These are phyloP conservation scores for Hirudo medicinalis DNA, from an alignment of 1,140 invertebrate genomes.

Conservation along the genomic window DNA sequence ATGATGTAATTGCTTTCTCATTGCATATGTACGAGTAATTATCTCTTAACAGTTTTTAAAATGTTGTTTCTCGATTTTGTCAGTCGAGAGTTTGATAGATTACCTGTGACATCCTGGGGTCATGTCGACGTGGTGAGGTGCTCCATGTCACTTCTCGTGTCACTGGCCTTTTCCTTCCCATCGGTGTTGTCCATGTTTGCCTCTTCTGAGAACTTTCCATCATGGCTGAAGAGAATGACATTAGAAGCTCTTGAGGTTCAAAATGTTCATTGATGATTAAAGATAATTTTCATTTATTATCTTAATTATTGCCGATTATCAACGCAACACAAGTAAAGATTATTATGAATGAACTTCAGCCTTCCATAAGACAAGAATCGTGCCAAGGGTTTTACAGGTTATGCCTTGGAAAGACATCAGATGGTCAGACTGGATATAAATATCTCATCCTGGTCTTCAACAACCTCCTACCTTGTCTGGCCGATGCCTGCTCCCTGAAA, in stretches of 20 bases:
- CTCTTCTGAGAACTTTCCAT: slow-evolving; percentile 55
- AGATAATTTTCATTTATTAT: too few species aligned
- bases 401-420: slow-evolving; percentile 57
- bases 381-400: slow-evolving; percentile 73
- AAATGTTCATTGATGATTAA: not conserved
- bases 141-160: slow-evolving; percentile 64
- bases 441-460: slow-evolving; percentile 63
- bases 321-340: too few species aligned
- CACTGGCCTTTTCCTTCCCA: slow-evolving; percentile 60
- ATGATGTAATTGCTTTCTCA: too few species aligned
- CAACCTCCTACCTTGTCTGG: slow-evolving; percentile 62
- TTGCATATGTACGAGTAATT: too few species aligned
- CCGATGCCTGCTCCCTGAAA: slow-evolving; percentile 68
- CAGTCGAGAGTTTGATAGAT: slow-evolving; percentile 11
- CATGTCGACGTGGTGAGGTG: slow-evolving; percentile 67
- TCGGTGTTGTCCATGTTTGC: slow-evolving; percentile 47
- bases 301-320: too few species aligned
- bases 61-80: not conserved
- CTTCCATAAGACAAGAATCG: slow-evolving; percentile 68
- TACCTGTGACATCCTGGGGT: slow-evolving; percentile 52
- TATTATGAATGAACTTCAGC: slow-evolving; percentile 33
- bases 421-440: slow-evolving; percentile 47
- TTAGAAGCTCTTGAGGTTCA: slow-evolving; percentile 62
- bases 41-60: not conserved
- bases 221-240: slow-evolving; percentile 61